Percentiles rank a stretch among this genome's conserved stretches.
Conservation (phyloP, 1,140 invertebrate genomes). For the Scylla paramamosain region DNA sequence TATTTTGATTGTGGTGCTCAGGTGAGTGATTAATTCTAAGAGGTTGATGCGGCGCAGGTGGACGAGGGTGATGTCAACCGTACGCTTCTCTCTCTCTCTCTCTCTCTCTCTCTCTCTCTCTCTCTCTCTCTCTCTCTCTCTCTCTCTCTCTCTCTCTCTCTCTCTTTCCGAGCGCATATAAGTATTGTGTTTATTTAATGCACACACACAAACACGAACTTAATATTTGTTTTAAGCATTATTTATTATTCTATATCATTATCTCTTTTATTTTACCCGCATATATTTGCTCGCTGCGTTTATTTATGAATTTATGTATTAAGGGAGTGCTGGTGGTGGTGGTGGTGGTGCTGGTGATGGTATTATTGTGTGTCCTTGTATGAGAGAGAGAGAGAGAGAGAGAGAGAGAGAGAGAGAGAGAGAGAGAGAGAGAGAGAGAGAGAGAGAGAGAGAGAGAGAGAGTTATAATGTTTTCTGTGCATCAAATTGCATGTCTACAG, state of each 20-base stretch:
- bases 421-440: too few relatives aligned
- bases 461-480: too few relatives aligned
- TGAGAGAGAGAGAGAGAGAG: too few relatives aligned
- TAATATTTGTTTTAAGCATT: not conserved
- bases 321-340: not conserved
- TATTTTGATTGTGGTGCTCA: not conserved
- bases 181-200: not conserved
- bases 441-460: too few relatives aligned
- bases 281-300: constrained; percentile 28
- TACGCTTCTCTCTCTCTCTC: constrained; percentile 24
- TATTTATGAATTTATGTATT: not conserved
- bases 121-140: constrained; percentile 53
- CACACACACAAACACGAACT: not conserved
- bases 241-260: constrained; percentile 40
- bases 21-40: constrained; percentile 22
- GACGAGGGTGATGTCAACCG: not conserved
- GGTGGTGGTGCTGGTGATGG: not conserved
- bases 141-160: constrained; percentile 53
- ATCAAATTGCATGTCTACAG: too few relatives aligned
- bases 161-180: not conserved
- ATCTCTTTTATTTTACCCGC: constrained; percentile 34
- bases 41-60: not conserved
- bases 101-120: constrained; percentile 53
- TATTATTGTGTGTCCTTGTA: not conserved
- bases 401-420: too few relatives aligned